Evolutionary conservation across 2,888 invertebrate genomes (phyloP), one percentile per base, ranked within the genome.

Genomic region (Melanostoma mellinum): DNA sequence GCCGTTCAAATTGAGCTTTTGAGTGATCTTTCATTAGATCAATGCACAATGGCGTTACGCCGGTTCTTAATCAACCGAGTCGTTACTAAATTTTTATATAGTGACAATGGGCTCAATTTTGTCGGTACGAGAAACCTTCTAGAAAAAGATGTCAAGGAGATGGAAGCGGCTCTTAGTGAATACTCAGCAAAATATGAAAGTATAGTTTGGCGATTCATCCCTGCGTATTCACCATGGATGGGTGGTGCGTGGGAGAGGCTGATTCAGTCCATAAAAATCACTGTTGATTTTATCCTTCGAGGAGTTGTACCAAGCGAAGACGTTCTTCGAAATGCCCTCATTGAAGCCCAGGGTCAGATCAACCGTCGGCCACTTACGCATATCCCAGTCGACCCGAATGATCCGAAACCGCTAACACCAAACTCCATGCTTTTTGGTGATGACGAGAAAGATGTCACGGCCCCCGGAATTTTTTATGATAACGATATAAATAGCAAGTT

Each of bases 281-380:
- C 20, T 20, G 20, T 50, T 2, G n/a, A n/a, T 32, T 50, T 50
- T 8, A 32, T 30, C 0, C 50, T 50, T 4, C 30, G n/a, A 50
- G 50, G 9, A 30, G 30, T 32, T 3, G 50, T 50, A 3, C 50
- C 50, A 3, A 30, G 50, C 0, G 50, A 50, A 50, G 20, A 20
- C 20, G 20, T 20, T 20, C 20, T 20, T 20, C 20, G 20, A 1
- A 20, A 20, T 20, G 20, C 50, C 5, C n/a, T 32, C 3, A n/a
- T 50, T 9, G 50, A 50, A 50, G 50, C 50, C 32, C 50, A 30
- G 32, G 50, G 50, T 3, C 50, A 50, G 50, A 32, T 50, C 32
- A 50, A 50, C 32, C 6, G 50, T 9, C 50, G 50, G 3, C 50
- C 50, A 4, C 5, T 50, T 2, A 50, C 50, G 6, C 50, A 50